Base-by-base conservation (phyloP, 2,113 vertebrate species). In the Phaethon lepturus region DNA sequence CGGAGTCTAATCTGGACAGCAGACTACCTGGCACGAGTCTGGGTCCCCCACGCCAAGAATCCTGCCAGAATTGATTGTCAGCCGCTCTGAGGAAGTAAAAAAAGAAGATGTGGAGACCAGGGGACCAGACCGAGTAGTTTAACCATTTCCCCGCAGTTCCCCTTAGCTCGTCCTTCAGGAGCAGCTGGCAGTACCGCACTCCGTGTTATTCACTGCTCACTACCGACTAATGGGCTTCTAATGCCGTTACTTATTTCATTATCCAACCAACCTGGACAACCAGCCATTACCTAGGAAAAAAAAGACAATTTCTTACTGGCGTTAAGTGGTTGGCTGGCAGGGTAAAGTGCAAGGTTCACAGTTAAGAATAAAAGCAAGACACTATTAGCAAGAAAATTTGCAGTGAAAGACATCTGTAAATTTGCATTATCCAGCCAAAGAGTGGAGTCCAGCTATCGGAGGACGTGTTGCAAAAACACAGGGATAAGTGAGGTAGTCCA, bases 201-300 rank as follows among this genome's bases (percentile, higher is more conserved):
- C 18, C 26, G 17, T 25, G 17, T 45, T 86, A 64, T 50, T 90
- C 62, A 35, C 67, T 67, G 64, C 44, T 93, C 5, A 1, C 14
- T 77, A 6, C 63, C 86, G 86, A 96, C 94, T 93, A 92, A 92
- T 71, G 67, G 63, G 38, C 72, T 96, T 71, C 76, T 91, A 92
- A 94, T 95, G 62, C 38, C 81, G 62, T 83, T 88, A 45, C 88
- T 96, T 73, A 71, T 86, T 92, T 86, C 78, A 88, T 93, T 96
- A 93, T 79, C 83, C 35, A 74, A 73, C 42, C 11, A 47, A 47
- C 71, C 72, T 89, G 24, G 47, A 56, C 52, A 60, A 88, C 68
- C 86, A 56, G 38, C 53, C 22, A 44, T 81, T 91, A 62, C 68
- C 56, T 33, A 56, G 35, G 17, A 92, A 73, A 31, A 42, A 69